These are phyloP conservation scores for Naso thynnoides DNA, from an alignment of 2,797 vertebrate genomes.

Conservation along the genomic window DNA sequence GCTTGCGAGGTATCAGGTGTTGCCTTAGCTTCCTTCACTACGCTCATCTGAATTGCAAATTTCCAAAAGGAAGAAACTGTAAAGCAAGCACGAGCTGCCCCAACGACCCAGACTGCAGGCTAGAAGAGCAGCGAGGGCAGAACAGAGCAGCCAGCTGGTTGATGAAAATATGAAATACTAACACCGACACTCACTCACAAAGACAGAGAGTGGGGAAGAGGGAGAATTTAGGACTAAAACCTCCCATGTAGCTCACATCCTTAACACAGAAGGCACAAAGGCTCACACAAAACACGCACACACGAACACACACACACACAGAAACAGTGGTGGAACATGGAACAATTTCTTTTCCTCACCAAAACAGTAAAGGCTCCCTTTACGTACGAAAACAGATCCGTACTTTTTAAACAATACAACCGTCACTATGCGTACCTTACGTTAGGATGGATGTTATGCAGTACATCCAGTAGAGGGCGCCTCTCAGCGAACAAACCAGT, in stretches of 20 bases:
- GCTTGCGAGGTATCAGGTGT: slow-evolving; percentile 30
- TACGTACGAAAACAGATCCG: no score
- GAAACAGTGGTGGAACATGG: no score
- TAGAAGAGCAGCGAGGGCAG: not conserved
- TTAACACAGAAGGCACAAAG: slow-evolving; percentile 13
- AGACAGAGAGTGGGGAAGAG: not conserved
- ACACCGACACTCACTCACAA: not conserved
- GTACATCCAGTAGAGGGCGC: no score
- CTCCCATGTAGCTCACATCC: slow-evolving; percentile 31
- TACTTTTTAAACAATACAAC: no score
- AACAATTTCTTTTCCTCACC: no score
- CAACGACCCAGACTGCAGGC: slow-evolving; percentile 7
- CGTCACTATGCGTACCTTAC: no score
- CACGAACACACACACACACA: slow-evolving; percentile 28
- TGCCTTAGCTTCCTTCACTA: not conserved
- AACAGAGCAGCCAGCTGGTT: slow-evolving; percentile 35
- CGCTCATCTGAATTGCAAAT: slow-evolving; percentile 60
- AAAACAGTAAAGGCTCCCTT: no score
- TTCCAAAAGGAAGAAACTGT: slow-evolving; percentile 10
- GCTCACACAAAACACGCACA: not conserved
- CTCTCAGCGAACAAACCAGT: no score
- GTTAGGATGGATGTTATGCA: no score
- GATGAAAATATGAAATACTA: slow-evolving; percentile 28
- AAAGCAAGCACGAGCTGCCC: slow-evolving; percentile 5
- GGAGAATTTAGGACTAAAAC: slow-evolving; percentile 8